Conservation (phyloP, 2,113 vertebrate genomes). For the Athene noctua region DNA sequence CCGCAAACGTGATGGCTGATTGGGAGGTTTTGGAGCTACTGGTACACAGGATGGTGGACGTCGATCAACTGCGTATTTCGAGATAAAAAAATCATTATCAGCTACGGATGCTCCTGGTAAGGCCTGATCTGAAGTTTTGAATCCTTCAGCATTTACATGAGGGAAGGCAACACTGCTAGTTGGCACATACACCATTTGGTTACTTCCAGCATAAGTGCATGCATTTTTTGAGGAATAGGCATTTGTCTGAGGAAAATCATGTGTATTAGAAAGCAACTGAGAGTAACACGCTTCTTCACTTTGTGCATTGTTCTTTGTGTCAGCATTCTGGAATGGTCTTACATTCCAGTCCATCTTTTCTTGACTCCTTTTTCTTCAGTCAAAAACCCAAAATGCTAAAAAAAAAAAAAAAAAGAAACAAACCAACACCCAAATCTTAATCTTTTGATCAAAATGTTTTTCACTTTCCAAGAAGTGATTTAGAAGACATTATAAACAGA, state of each 20-base stretch:
- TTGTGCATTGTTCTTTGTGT: background rate
- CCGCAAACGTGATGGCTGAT: background rate
- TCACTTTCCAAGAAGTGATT: background rate
- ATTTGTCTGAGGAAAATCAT: constrained; percentile 18
- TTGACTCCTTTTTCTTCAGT: background rate
- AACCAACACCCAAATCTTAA: background rate
- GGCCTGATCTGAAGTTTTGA: background rate
- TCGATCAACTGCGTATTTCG: constrained; percentile 12
- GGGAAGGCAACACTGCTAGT: background rate
- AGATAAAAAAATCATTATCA: constrained; percentile 9
- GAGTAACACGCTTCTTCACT: background rate
- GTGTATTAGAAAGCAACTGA: background rate
- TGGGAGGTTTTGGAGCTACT: background rate
- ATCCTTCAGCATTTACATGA: constrained; percentile 10
- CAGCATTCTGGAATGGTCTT: constrained; percentile 6
- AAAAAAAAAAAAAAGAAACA: background rate
- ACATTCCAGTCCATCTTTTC: constrained; percentile 74
- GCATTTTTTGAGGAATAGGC: background rate
- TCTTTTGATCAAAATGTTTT: background rate
- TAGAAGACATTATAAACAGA: background rate
- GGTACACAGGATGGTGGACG: background rate
- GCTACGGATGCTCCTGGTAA: constrained; percentile 25
- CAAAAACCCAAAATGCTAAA: constrained; percentile 30
- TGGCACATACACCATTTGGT: constrained; percentile 5
- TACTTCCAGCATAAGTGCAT: constrained; percentile 37